Percentiles rank a stretch among this genome's conserved stretches.
These are phyloP conservation scores for Centropus bengalensis DNA, from an alignment of 2,113 vertebrate species.

Conservation along the genomic window DNA sequence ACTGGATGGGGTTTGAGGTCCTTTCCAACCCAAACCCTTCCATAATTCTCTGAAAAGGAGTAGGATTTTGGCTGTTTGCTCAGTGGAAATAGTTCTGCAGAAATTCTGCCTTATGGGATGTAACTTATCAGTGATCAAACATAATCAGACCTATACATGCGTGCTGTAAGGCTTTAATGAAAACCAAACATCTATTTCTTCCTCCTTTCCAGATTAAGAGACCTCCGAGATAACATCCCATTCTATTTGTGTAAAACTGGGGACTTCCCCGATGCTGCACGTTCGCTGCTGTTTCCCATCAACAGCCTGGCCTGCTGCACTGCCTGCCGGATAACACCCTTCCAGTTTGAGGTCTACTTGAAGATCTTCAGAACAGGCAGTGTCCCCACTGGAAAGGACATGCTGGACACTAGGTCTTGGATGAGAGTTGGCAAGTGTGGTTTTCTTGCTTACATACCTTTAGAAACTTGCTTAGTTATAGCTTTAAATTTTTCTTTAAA, in stretches of 20 bases:
- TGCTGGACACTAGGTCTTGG: background rate
- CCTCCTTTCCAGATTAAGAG: slow-evolving; percentile 1
- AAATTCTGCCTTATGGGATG: background rate
- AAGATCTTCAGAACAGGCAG: slow-evolving; percentile 66
- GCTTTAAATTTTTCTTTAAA: background rate
- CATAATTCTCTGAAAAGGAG: background rate
- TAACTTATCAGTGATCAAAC: background rate
- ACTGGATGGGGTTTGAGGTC: too few species aligned
- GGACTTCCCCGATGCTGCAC: background rate
- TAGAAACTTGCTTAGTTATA: background rate
- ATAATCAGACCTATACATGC: background rate
- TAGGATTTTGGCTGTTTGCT: background rate
- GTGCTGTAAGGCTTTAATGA: background rate
- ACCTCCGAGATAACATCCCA: slow-evolving; percentile 32
- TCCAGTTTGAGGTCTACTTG: slow-evolving; percentile 57
- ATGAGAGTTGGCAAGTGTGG: slow-evolving; percentile 26
- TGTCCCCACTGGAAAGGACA: slow-evolving; percentile 11
- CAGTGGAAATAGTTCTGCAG: background rate
- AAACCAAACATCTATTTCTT: background rate
- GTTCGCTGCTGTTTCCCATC: background rate
- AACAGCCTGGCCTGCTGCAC: slow-evolving; percentile 29
- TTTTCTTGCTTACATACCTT: background rate
- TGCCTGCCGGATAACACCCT: background rate
- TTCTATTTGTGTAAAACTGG: slow-evolving; percentile 71
- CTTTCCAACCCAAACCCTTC: too few species aligned